phyloP scores from a whole-genome alignment of 2,888 invertebrate species.

The Druceiella hillmani region DNA sequence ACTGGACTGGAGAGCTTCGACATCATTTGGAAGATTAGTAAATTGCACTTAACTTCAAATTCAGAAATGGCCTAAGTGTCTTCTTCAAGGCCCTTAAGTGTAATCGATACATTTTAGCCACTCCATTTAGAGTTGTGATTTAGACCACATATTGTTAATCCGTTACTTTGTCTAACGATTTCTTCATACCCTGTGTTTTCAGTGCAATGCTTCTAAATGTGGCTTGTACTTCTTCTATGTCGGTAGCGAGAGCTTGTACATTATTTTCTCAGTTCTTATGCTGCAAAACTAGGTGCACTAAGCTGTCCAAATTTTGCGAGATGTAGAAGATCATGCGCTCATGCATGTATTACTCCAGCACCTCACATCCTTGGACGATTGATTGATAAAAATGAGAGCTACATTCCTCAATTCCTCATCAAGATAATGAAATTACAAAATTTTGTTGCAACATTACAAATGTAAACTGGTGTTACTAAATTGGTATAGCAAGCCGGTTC shows the following conservation, averaged over 20 bases:
- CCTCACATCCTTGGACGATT: conserved; percentile 76
- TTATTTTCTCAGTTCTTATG: conserved; percentile 86
- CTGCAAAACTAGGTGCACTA: conserved; percentile 76
- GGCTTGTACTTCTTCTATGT: conserved; percentile 74
- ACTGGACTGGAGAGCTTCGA: conserved; percentile 82
- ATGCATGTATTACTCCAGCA: conserved; percentile 78
- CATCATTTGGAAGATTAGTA: conserved; percentile 85
- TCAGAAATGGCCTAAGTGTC: conserved; percentile 85
- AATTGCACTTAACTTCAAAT: conserved; percentile 86
- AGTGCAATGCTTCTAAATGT: conserved; percentile 74
- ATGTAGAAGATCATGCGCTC: conserved; percentile 79
- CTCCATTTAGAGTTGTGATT: conserved; percentile 83
- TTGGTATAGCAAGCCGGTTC: too few species aligned
- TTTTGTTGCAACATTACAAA: too few species aligned
- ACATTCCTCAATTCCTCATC: conserved; percentile 89
- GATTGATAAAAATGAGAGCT: conserved; percentile 77
- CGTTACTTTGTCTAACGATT: conserved; percentile 81
- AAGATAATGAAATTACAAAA: too few species aligned
- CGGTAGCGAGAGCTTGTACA: conserved; percentile 61
- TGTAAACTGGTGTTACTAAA: too few species aligned
- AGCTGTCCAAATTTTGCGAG: conserved; percentile 80
- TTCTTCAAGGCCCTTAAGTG: conserved; percentile 87
- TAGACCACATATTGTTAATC: conserved; percentile 84
- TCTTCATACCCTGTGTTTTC: conserved; percentile 89
- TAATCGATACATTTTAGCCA: conserved; percentile 80